A percentile compares a stretch with the other conserved stretches of the same genome.
Conservation (phyloP, 2,888 invertebrate genomes). For the Apamea epomidion region DNA sequence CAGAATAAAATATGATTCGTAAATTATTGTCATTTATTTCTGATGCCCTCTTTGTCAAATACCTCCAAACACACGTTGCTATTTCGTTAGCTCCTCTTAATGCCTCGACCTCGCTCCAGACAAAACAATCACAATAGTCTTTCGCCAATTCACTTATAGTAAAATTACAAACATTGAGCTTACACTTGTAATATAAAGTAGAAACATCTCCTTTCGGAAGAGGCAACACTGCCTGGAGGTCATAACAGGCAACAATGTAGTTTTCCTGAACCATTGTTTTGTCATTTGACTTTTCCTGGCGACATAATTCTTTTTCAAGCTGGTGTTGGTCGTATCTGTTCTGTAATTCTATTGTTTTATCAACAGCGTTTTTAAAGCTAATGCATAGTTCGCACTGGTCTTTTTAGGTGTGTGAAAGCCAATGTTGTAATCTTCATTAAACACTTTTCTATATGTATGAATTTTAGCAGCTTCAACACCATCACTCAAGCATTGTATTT, state of each 20-base stretch:
- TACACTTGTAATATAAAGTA: constrained; percentile 54
- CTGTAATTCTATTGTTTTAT: no score
- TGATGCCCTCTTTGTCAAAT: no score
- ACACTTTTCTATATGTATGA: no score
- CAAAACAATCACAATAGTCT: constrained; percentile 54
- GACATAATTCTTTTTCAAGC: constrained; percentile 51
- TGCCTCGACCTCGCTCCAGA: constrained; percentile 55
- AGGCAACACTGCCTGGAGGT: constrained; percentile 55
- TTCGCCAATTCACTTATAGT: constrained; percentile 56
- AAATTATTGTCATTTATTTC: no score
- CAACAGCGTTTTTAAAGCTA: no score
- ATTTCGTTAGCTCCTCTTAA: constrained; percentile 59
- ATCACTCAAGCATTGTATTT: no score
- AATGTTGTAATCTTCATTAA: no score
- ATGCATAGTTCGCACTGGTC: no score
- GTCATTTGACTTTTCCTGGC: constrained; percentile 42
- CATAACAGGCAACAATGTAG: constrained; percentile 49
- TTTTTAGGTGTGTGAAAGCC: no score
- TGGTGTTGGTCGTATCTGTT: constrained; percentile 32
- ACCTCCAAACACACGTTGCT: constrained; percentile 47
- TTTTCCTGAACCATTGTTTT: constrained; percentile 40
- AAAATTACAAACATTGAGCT: constrained; percentile 58
- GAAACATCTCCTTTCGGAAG: constrained; percentile 52
- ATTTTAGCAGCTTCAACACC: no score
- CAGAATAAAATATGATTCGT: no score